phyloP scores from a whole-genome alignment of 1,140 invertebrate species.

The Pseudomyrmex flavicornis region DNA sequence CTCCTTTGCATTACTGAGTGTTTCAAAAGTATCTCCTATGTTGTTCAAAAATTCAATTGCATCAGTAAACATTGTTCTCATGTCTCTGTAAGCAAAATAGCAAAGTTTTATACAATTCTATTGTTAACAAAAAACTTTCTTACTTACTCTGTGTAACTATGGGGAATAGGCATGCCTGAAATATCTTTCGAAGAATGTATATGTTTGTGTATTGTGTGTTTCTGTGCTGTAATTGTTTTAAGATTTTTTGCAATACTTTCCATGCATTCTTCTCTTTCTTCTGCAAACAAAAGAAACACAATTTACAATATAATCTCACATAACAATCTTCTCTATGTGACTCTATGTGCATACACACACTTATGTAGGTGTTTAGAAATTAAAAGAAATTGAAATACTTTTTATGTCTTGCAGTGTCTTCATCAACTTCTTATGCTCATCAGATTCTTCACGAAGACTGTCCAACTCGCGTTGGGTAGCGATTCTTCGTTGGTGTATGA shows the following conservation, averaged over 20 bases:
- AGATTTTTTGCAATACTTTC: slow-evolving; percentile 70
- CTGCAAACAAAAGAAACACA: slow-evolving; percentile 48
- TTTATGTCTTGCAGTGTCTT: slow-evolving; percentile 40
- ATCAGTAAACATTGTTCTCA: slow-evolving; percentile 66
- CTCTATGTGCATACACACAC: neutral
- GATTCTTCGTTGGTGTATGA: slow-evolving; percentile 51
- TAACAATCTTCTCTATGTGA: neutral
- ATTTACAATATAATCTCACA: slow-evolving; percentile 2
- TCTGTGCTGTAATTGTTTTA: slow-evolving; percentile 63
- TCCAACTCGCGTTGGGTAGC: slow-evolving; percentile 30
- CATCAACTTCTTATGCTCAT: slow-evolving; percentile 54
- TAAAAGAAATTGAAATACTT: slow-evolving; percentile 26
- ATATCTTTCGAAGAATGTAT: slow-evolving; percentile 63
- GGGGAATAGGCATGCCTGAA: slow-evolving; percentile 72
- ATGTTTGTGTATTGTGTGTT: slow-evolving; percentile 70
- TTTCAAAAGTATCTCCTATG: slow-evolving; percentile 39
- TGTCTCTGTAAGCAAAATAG: slow-evolving; percentile 57
- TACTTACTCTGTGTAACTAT: slow-evolving; percentile 68
- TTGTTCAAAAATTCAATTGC: slow-evolving; percentile 68
- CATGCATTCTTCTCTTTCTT: slow-evolving; percentile 47
- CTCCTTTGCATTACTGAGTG: slow-evolving; percentile 35
- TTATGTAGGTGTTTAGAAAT: slow-evolving; percentile 6
- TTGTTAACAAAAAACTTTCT: neutral
- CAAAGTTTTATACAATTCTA: neutral
- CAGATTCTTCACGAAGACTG: slow-evolving; percentile 11